phyloP scores from a whole-genome alignment of 1,140 invertebrate genomes.

The Himalopsyche phryganea region DNA sequence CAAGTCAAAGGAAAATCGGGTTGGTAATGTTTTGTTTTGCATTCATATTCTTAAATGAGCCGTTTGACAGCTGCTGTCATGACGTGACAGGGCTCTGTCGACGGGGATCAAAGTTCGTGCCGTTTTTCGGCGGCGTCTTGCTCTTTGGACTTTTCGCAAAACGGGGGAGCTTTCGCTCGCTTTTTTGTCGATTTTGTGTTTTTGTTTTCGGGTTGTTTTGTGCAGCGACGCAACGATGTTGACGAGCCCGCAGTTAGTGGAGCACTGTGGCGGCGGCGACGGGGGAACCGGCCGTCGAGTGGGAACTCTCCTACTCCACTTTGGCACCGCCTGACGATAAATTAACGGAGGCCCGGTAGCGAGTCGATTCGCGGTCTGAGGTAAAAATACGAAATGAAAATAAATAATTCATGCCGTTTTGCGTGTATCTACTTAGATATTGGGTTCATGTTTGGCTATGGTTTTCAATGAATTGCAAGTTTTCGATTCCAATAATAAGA shows the following conservation, averaged over 20 bases:
- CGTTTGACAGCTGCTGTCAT: not conserved
- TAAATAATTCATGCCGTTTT: too few relatives aligned
- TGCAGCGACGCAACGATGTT: constrained; percentile 2
- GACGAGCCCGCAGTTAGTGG: constrained; percentile 6
- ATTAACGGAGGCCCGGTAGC: constrained; percentile 6
- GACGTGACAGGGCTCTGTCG: not conserved
- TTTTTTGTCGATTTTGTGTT: too few relatives aligned
- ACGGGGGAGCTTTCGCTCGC: too few relatives aligned
- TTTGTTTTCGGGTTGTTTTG: not conserved
- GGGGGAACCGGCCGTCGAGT: constrained; percentile 2
- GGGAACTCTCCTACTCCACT: constrained; percentile 17
- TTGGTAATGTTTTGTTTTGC: not conserved
- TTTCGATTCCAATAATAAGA: too few relatives aligned
- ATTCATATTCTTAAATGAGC: not conserved
- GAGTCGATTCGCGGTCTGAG: too few relatives aligned
- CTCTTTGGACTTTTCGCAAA: not conserved
- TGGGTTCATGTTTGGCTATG: too few relatives aligned
- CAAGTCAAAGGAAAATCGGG: too few relatives aligned
- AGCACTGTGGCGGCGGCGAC: constrained; percentile 13
- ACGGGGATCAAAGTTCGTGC: too few relatives aligned
- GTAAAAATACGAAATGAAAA: too few relatives aligned
- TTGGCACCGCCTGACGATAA: constrained; percentile 17
- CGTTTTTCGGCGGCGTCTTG: not conserved
- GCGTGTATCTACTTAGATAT: too few relatives aligned
- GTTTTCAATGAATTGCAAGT: too few relatives aligned